Evolutionary conservation across 2,113 vertebrate species (phyloP).

Genomic region (Lates calcarifer): DNA sequence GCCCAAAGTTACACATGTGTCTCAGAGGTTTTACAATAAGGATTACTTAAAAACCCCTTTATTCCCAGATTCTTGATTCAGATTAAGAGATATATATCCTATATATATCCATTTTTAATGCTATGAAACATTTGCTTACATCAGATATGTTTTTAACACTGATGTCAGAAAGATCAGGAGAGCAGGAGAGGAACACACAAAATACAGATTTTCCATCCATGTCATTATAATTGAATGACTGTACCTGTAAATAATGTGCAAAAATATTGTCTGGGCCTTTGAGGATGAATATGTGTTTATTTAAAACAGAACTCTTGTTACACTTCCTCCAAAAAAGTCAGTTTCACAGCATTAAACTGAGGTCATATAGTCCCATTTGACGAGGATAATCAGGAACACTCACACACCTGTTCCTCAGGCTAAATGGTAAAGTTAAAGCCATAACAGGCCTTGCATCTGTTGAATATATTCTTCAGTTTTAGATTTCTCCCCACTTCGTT

Average conservation of each 20-base stretch:
- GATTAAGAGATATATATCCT: too few relatives aligned
- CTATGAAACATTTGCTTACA: too few relatives aligned
- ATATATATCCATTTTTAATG: too few relatives aligned
- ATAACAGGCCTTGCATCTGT: slow-evolving; percentile 85
- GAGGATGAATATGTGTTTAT: background rate
- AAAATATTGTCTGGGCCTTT: too few relatives aligned
- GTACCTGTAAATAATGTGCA: too few relatives aligned
- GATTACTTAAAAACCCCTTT: background rate
- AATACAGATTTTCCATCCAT: too few relatives aligned
- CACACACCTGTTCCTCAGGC: background rate
- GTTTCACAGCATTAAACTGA: slow-evolving; percentile 7
- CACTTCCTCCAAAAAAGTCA: too few relatives aligned
- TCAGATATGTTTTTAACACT: too few relatives aligned
- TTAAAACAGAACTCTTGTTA: background rate
- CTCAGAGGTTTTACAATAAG: background rate
- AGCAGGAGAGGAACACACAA: background rate
- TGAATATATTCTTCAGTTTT: slow-evolving; percentile 80
- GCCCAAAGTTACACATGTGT: background rate
- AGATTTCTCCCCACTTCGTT: slow-evolving; percentile 45
- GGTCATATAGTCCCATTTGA: background rate
- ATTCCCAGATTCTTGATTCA: too few relatives aligned
- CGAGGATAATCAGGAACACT: background rate
- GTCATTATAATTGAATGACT: too few relatives aligned
- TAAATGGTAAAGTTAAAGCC: slow-evolving; percentile 72
- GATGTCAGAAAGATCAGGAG: background rate